Evolutionary conservation across 2,888 invertebrate genomes (phyloP).

Genomic region (Julus scanicus): DNA sequence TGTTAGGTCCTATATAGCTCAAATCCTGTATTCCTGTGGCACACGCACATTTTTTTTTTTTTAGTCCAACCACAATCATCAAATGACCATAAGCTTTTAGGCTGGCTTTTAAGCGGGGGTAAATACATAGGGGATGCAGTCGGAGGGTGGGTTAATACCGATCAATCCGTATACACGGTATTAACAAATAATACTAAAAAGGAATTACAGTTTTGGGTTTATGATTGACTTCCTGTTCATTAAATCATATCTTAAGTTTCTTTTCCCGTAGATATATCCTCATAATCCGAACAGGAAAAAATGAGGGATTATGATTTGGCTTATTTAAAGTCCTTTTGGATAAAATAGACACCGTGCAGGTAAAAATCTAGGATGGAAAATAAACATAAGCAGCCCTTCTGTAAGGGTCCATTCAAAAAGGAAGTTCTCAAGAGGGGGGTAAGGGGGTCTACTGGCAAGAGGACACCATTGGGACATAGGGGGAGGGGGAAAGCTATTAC

Average conservation of each 20-base stretch:
- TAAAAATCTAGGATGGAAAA: not conserved
- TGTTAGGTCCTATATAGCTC: not conserved
- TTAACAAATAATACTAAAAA: constrained; percentile 33
- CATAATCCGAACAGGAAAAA: constrained; percentile 3
- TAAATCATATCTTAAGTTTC: constrained; percentile 27
- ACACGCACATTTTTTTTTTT: constrained; percentile 34
- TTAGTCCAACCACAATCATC: constrained; percentile 52
- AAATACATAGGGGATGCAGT: constrained; percentile 17
- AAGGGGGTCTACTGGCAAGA: no score
- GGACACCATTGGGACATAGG: no score
- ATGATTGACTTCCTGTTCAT: constrained; percentile 33
- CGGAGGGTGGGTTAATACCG: constrained; percentile 26
- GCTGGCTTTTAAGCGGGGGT: constrained; percentile 22
- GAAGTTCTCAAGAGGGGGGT: no score
- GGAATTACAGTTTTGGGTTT: constrained; percentile 12
- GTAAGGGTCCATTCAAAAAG: no score
- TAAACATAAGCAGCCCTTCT: not conserved
- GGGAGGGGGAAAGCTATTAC: no score
- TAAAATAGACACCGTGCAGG: constrained; percentile 12
- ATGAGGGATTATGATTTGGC: not conserved
- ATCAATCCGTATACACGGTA: constrained; percentile 26
- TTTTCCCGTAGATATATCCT: not conserved
- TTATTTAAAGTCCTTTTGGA: not conserved
- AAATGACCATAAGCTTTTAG: constrained; percentile 53
- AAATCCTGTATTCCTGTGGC: constrained; percentile 18